Percentiles rank a stretch among this genome's conserved stretches.
phyloP scores from a whole-genome alignment of 2,113 vertebrate genomes.

The Ifrita kowaldi region DNA sequence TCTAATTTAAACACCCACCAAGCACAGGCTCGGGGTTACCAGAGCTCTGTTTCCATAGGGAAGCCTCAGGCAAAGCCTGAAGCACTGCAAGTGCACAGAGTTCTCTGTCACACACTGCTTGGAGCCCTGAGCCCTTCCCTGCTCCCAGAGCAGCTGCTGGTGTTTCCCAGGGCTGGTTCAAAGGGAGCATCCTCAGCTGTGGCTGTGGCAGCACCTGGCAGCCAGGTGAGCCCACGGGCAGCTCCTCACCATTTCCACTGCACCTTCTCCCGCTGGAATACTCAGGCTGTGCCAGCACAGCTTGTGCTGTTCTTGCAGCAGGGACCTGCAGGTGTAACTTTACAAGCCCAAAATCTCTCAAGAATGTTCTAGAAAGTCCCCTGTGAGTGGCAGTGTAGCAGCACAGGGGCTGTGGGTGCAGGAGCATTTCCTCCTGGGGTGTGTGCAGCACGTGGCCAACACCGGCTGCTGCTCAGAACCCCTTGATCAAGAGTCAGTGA shows the following conservation, averaged over 20 bases:
- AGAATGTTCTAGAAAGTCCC: background rate
- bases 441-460: background rate
- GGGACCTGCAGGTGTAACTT: background rate
- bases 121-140: background rate
- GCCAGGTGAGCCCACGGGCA: accelerated
- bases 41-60: background rate
- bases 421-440: background rate
- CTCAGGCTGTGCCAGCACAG: background rate
- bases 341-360: background rate
- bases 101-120: background rate
- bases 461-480: background rate
- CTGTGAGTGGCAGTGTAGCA: background rate
- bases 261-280: too few species aligned
- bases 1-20: background rate
- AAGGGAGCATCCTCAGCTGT: background rate
- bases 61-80: background rate
- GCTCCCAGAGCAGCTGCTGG: background rate
- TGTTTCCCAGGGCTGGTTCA: background rate
- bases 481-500: background rate
- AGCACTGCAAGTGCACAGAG: background rate
- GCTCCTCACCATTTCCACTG: background rate
- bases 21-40: background rate
- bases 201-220: background rate
- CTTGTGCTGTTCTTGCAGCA: background rate
- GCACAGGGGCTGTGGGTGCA: background rate